Evolutionary conservation across 2,888 invertebrate genomes (phyloP).

Genomic region (Drosophila tripunctata): DNA sequence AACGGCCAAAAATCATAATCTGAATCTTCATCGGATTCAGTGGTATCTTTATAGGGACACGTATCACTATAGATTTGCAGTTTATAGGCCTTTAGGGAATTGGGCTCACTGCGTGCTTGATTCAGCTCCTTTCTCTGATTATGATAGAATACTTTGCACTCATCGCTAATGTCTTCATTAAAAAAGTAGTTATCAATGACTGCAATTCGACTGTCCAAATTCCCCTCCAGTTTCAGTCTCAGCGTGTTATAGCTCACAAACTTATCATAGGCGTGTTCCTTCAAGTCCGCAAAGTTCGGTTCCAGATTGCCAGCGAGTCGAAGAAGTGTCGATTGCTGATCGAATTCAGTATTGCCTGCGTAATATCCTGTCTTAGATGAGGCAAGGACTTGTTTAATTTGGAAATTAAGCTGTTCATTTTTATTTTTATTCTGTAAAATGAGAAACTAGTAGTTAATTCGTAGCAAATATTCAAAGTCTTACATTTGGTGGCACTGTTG

Average conservation of each 20-base stretch:
- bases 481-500: constrained; percentile 1
- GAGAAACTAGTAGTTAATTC: neutral
- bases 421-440: neutral
- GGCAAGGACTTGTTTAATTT: constrained; percentile 6
- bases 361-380: constrained; percentile 12
- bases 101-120: neutral
- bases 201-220: constrained; percentile 12
- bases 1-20: constrained; percentile 4
- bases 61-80: neutral
- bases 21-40: constrained; percentile 1
- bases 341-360: constrained; percentile 31
- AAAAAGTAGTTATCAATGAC: constrained; percentile 18
- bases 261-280: constrained; percentile 1
- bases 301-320: neutral
- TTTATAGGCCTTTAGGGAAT: constrained; percentile 8
- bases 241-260: constrained; percentile 24
- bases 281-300: neutral
- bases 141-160: constrained; percentile 17
- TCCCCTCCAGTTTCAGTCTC: constrained; percentile 28
- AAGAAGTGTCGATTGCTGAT: neutral
- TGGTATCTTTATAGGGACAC: neutral
- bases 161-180: neutral
- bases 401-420: neutral
- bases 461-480: neutral
- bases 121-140: constrained; percentile 9